Conservation (phyloP, 2,888 invertebrate species). For the Cyaniris semiargus region DNA sequence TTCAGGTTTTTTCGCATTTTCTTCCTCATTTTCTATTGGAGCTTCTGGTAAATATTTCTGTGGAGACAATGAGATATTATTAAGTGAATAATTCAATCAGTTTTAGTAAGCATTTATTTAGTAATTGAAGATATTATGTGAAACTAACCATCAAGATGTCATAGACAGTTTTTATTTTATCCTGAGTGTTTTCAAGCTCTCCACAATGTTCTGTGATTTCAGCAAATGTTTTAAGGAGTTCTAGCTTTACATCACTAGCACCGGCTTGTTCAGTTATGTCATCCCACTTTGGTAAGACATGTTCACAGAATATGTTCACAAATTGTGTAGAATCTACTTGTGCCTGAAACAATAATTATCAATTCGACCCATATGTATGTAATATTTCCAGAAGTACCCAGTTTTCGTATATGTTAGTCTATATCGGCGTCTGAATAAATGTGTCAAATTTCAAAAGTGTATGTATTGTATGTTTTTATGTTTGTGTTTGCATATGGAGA, state of each 20-base stretch:
- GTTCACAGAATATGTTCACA: conserved; percentile 90
- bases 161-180: conserved; percentile 88
- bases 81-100: too few species aligned
- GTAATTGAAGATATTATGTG: too few species aligned
- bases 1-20: conserved; percentile 62
- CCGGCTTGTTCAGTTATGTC: conserved; percentile 82
- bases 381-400: too few species aligned
- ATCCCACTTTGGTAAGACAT: conserved; percentile 88
- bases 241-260: conserved; percentile 84
- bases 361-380: too few species aligned
- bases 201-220: conserved; percentile 91
- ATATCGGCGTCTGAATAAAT: too few species aligned
- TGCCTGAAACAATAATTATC: conserved; percentile 74
- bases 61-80: conserved; percentile 41
- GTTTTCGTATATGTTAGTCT: too few species aligned
- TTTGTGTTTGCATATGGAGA: too few species aligned
- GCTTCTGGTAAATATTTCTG: conserved; percentile 95
- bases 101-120: too few species aligned
- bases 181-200: conserved; percentile 86
- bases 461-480: too few species aligned
- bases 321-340: conserved; percentile 93
- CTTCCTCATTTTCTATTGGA: conserved; percentile 79
- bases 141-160: conserved; percentile 85
- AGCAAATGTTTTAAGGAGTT: conserved; percentile 92
- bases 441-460: too few species aligned